Evolutionary conservation across 2,888 invertebrate species (phyloP).

Genomic region (Nomada hirtipes): DNA sequence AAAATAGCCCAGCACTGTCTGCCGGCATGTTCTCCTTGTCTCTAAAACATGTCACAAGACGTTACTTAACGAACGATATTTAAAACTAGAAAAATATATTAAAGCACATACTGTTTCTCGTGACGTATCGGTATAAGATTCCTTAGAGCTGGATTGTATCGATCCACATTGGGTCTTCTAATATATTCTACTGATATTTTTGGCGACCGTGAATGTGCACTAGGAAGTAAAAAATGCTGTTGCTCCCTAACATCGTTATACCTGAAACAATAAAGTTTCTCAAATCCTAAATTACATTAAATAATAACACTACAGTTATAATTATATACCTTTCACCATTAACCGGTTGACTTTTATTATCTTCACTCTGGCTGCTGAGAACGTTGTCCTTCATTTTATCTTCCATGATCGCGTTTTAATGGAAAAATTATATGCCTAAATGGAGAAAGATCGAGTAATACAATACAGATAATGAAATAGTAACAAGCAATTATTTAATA

Average conservation of each 20-base stretch:
- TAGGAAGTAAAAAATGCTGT: conserved; percentile 63
- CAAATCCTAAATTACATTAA: background rate
- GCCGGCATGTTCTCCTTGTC: conserved; percentile 81
- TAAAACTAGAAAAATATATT: background rate
- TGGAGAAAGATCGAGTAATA: background rate
- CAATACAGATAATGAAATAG: background rate
- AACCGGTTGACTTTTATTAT: conserved; percentile 2
- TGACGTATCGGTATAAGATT: conserved; percentile 78
- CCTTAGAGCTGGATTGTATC: conserved; percentile 76
- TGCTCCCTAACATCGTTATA: conserved; percentile 13
- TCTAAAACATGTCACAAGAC: conserved; percentile 57
- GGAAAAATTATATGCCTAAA: background rate
- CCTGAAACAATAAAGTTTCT: conserved; percentile 24
- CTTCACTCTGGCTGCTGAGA: conserved; percentile 18
- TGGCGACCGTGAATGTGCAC: conserved; percentile 43
- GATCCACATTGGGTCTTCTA: conserved; percentile 65
- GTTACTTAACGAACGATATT: background rate
- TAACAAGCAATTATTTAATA: background rate
- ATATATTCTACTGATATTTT: conserved; percentile 65
- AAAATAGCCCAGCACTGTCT: conserved; percentile 85
- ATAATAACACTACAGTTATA: background rate
- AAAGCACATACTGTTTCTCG: conserved; percentile 67
- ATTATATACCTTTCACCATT: conserved; percentile 46
- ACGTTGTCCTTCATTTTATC: conserved; percentile 3
- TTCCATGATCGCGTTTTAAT: conserved; percentile 23